Evolutionary conservation across 2,113 vertebrate genomes (phyloP).

Genomic region (Podilymbus podiceps): DNA sequence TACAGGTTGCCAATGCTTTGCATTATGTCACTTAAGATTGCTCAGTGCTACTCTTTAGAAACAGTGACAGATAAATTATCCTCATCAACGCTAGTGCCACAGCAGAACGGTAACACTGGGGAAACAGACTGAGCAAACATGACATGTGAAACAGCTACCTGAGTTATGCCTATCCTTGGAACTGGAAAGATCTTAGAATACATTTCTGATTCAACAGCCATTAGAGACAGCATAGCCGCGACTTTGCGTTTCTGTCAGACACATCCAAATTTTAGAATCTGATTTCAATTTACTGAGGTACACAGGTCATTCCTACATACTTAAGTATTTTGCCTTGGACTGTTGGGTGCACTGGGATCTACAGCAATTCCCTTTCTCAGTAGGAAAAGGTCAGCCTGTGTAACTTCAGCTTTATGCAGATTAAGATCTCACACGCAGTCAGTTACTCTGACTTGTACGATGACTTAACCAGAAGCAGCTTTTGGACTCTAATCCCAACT

Average conservation of each 20-base stretch:
- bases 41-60: neutral
- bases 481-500: neutral
- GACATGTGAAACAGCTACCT: neutral
- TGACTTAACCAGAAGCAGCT: neutral
- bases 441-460: neutral
- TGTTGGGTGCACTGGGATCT: neutral
- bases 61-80: neutral
- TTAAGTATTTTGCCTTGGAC: neutral
- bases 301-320: neutral
- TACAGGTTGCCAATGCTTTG: neutral
- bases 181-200: neutral
- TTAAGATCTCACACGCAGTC: neutral
- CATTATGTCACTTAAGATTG: neutral
- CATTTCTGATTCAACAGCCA: neutral
- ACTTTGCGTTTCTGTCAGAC: neutral
- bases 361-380: neutral
- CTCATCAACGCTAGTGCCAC: neutral
- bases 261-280: neutral
- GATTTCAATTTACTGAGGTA: neutral
- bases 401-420: neutral
- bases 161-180: neutral
- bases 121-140: neutral
- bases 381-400: neutral
- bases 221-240: neutral
- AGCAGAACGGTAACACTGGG: fast-evolving